Evolutionary conservation across 2,797 vertebrate species (phyloP), one percentile per base, ranked within the genome.

Genomic region (Megaceryle alcyon): DNA sequence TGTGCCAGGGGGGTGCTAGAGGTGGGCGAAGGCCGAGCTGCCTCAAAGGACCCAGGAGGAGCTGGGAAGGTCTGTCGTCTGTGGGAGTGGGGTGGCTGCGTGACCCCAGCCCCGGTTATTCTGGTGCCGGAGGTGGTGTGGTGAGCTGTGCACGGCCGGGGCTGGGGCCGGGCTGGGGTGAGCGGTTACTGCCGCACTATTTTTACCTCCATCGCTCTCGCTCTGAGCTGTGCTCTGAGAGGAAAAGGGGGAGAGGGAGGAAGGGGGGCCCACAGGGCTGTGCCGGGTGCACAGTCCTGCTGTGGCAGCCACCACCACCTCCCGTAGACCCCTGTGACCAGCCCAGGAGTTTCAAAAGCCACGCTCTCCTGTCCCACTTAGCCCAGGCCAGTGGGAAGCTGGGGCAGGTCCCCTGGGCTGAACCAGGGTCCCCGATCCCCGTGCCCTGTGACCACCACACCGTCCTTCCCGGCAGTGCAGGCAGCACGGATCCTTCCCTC

Each of bases 301-400:
- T 20, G 1, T 1, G 3, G 68, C 0, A 5, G 29, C 25, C 51
- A 7, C n/a, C 51, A 7, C n/a, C 16, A 2, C 13, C 57, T 46
- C 39, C 63, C 1, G 2, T 3, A 1, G 2, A 1, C 3, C 26
- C 4, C 82, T 1, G 1, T 14, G 59, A 3, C 37, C 84, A 56
- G 28, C 70, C 66, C 12, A 28, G 65, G 33, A 31, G 29, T 4
- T 19, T 28, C 4, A 0, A 4, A 9, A 37, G 72, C 59, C 11
- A 2, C 2, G 10, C 28, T 41, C 4, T 44, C 11, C 29, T 8
- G 28, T 5, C 49, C 66, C 82, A 16, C 2, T n/a, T 2, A 35
- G 35, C 54, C 51, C 73, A 6, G 28, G 23, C 7, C 26, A 3
- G 4, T 0, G 18, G 44, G 39, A n/a, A 68, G 7, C 44, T 41